Evolutionary conservation across 2,888 invertebrate species (phyloP), one percentile per base, ranked within the genome.

Genomic region (Athripsodes cinereus): DNA sequence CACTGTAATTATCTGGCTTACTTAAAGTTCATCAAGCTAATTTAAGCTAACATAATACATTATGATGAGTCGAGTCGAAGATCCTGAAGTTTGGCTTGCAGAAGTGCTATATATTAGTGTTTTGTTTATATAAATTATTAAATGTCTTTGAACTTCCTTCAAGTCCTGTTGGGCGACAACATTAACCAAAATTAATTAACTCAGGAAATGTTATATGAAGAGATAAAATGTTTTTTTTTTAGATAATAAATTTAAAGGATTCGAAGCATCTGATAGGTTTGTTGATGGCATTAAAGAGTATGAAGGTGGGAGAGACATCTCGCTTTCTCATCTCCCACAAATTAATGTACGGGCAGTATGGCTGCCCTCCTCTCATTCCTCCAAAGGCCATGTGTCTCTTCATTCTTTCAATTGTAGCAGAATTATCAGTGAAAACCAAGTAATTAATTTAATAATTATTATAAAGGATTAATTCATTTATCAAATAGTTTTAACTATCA

Each of bases 341-440:
- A 60, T 82, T 87, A 60, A 89, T 90, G 57, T 95, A 84, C 72
- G 89, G 88, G 1, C 77, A 81, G 65, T 65, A 85, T 65, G 95
- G 95, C 1, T 86, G 88, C 64, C 82, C 87, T 13, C 91, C 91
- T 0, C 78, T 91, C 59, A 86, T 96, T 53, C 92, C 90, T 58
- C 81, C 84, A 11, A 81, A 84, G 67, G 79, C 88, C 0, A 83
- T 86, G 64, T 84, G 90, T 54, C 72, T 90, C 2, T 91, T 88
- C 69, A 85, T 87, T 59, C 79, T 94, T 2, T 87, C 16, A 1
- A 50, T 55, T 21, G 13, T 59, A 5, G 54, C n/a, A 21, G n/a
- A 40, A 49, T 21, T 44, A 19, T 20, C 40, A 22, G 48, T 74
- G 31, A 66, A 66, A 58, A 66, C 72, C 58, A 70, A 71, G 76